Evolutionary conservation across 2,113 vertebrate species (phyloP).

Genomic region (Rissa tridactyla): DNA sequence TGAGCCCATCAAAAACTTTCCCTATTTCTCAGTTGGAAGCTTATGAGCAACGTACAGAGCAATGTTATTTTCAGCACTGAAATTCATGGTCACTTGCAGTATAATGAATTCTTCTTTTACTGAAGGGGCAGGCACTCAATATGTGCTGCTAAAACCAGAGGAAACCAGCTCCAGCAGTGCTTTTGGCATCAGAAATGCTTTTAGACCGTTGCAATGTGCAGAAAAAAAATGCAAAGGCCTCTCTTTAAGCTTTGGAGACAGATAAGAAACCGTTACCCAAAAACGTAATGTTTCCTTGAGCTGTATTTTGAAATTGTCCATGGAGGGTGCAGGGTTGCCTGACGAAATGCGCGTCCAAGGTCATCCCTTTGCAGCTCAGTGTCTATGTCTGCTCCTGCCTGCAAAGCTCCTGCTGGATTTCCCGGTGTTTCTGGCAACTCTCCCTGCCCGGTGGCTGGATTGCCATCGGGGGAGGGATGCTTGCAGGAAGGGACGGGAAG

Average conservation of each 20-base stretch:
- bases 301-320: neutral
- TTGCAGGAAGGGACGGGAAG: neutral
- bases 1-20: neutral
- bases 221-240: neutral
- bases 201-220: neutral
- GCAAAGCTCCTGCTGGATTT: neutral
- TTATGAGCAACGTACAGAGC: neutral
- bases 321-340: neutral
- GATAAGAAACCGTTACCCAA: neutral
- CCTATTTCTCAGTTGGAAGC: neutral
- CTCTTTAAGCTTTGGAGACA: neutral
- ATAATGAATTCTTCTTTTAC: conserved; percentile 12
- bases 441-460: neutral
- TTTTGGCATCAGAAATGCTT: neutral
- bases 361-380: neutral
- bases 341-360: neutral
- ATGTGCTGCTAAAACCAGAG: neutral
- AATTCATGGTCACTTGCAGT: neutral
- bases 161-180: neutral
- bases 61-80: neutral
- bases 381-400: neutral
- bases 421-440: neutral
- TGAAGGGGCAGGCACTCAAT: neutral
- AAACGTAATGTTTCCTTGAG: neutral
- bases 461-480: neutral